These are phyloP conservation scores for Chionomys nivalis DNA, from an alignment of 2,113 vertebrate species.

Conservation along the genomic window DNA sequence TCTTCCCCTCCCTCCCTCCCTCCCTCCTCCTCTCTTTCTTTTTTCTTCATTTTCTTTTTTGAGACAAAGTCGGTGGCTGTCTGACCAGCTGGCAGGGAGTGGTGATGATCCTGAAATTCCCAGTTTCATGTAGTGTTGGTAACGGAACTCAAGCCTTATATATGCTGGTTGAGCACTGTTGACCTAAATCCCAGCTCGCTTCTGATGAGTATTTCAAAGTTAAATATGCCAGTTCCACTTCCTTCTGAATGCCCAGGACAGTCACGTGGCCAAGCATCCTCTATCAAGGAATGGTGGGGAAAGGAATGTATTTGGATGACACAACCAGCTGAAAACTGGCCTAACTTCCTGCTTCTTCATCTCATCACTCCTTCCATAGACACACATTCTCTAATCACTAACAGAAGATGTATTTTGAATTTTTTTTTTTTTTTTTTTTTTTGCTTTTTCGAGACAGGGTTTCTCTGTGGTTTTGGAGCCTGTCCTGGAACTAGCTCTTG, in stretches of 20 bases:
- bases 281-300: background rate
- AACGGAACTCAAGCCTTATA: background rate
- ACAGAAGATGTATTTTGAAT: background rate
- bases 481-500: too few species aligned
- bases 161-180: accelerated
- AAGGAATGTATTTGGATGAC: background rate
- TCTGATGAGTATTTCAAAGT: background rate
- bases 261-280: background rate
- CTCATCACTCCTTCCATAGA: background rate
- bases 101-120: background rate
- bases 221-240: background rate
- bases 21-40: too few species aligned
- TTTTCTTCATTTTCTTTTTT: background rate
- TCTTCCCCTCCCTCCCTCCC: too few species aligned
- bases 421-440: too few species aligned
- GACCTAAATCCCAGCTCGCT: background rate
- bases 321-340: background rate
- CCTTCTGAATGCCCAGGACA: background rate
- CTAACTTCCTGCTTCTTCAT: background rate
- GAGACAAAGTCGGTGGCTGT: background rate
- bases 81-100: background rate
- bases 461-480: too few species aligned
- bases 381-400: background rate
- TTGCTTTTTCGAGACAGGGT: too few species aligned
- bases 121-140: background rate